Conservation (phyloP, 2,113 vertebrate genomes). For the Hemichromis elongatus region DNA sequence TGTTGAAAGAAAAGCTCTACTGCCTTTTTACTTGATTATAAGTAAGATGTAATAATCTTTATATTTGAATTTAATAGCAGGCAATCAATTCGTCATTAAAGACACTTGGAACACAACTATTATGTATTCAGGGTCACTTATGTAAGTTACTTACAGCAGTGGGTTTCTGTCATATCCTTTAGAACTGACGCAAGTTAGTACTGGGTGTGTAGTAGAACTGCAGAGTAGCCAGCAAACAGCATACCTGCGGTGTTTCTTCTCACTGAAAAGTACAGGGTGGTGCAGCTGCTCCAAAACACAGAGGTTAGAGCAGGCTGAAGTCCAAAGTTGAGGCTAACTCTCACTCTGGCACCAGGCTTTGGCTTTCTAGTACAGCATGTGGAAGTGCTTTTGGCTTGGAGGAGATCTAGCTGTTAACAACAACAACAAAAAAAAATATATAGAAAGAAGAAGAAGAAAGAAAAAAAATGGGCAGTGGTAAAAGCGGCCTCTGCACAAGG, state of each 20-base stretch:
- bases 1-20: neutral
- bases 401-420: neutral
- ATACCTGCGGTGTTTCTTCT: constrained; percentile 69
- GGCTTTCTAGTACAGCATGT: constrained; percentile 63
- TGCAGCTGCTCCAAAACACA: constrained; percentile 50
- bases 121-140: neutral
- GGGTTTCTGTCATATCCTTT: constrained; percentile 1
- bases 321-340: constrained; percentile 54
- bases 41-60: neutral
- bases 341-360: constrained; percentile 42
- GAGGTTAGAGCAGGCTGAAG: constrained; percentile 50
- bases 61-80: constrained; percentile 19
- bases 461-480: constrained; percentile 16
- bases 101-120: neutral
- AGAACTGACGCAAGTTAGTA: neutral
- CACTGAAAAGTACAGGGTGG: constrained; percentile 60
- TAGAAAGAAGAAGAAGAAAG: neutral
- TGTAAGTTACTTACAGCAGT: neutral
- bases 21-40: neutral
- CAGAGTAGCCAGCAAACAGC: constrained; percentile 19
- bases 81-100: constrained; percentile 26
- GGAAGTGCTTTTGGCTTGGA: constrained; percentile 69
- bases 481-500: neutral
- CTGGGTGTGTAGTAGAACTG: constrained; percentile 20
- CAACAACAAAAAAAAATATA: neutral